phyloP scores from a whole-genome alignment of 2,113 vertebrate species.

The Anas platyrhynchos region DNA sequence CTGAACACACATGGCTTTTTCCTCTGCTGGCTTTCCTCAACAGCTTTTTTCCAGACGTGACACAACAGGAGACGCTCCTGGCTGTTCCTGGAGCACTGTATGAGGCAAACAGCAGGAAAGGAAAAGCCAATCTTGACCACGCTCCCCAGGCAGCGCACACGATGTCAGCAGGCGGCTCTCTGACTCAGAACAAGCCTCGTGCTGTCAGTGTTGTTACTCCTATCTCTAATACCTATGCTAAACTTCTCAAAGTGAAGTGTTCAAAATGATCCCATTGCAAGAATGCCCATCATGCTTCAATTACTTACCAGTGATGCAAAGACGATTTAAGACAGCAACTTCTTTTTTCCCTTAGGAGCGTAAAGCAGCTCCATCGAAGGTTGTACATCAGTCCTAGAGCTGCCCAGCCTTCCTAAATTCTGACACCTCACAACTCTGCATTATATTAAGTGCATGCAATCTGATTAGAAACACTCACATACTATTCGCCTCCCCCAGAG shows the following conservation, averaged over 20 bases:
- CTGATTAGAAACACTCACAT: not conserved
- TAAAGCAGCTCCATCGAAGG: not conserved
- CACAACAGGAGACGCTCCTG: not conserved
- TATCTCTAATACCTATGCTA: not conserved
- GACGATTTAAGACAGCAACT: not conserved
- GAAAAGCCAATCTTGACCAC: not conserved
- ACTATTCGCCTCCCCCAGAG: not conserved
- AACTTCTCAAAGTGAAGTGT: not conserved
- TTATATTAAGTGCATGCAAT: not conserved
- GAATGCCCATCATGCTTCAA: not conserved
- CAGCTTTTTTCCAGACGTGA: not conserved
- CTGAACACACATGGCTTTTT: not conserved
- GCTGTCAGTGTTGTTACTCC: not conserved
- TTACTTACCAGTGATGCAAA: not conserved
- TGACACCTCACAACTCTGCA: not conserved
- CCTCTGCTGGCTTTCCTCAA: conserved; percentile 14
- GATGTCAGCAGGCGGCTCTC: not conserved
- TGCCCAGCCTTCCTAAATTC: not conserved
- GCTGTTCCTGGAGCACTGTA: not conserved
- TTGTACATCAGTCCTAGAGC: not conserved
- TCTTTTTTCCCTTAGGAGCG: not conserved
- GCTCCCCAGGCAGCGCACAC: accelerated
- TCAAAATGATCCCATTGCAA: not conserved
- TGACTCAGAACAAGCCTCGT: not conserved
- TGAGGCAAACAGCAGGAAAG: not conserved